Conservation (phyloP, 2,888 invertebrate species). For the Bhutanitis thaidina region DNA sequence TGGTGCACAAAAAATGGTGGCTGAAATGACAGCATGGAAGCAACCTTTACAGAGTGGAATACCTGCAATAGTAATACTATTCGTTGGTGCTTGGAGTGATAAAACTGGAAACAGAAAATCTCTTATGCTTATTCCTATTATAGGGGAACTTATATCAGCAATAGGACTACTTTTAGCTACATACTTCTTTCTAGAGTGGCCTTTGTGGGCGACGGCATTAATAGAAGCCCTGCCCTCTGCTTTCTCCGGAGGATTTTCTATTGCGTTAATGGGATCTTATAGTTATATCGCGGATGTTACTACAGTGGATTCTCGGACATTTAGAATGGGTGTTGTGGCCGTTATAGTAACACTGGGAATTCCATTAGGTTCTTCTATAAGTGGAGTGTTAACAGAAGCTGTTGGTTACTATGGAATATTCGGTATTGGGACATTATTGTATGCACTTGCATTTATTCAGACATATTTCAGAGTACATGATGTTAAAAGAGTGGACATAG, state of each 20-base stretch:
- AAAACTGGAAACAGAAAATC: constrained; percentile 78
- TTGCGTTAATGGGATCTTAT: constrained; percentile 79
- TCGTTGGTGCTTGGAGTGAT: constrained; percentile 83
- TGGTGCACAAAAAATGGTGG: constrained; percentile 62
- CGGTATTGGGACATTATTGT: constrained; percentile 47
- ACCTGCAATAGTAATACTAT: constrained; percentile 77
- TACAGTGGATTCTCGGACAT: constrained; percentile 78
- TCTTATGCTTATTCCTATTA: constrained; percentile 76
- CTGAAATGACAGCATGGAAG: constrained; percentile 77
- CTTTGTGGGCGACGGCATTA: constrained; percentile 73
- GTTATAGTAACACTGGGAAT: constrained; percentile 72
- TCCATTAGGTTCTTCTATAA: constrained; percentile 71
- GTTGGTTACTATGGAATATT: constrained; percentile 71
- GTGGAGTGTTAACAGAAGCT: constrained; percentile 69
- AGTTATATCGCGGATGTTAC: constrained; percentile 82
- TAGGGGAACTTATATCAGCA: constrained; percentile 75
- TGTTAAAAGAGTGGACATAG: constrained; percentile 41
- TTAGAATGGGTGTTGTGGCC: constrained; percentile 81
- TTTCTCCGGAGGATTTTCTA: constrained; percentile 78
- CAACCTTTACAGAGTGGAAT: constrained; percentile 75
- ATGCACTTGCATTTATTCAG: constrained; percentile 54
- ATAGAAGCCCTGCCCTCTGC: constrained; percentile 78
- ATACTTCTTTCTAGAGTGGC: constrained; percentile 78
- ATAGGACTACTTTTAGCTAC: constrained; percentile 73
- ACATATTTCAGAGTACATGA: constrained; percentile 58